phyloP scores from a whole-genome alignment of 2,888 invertebrate species.

The Pyrgus malvae region DNA sequence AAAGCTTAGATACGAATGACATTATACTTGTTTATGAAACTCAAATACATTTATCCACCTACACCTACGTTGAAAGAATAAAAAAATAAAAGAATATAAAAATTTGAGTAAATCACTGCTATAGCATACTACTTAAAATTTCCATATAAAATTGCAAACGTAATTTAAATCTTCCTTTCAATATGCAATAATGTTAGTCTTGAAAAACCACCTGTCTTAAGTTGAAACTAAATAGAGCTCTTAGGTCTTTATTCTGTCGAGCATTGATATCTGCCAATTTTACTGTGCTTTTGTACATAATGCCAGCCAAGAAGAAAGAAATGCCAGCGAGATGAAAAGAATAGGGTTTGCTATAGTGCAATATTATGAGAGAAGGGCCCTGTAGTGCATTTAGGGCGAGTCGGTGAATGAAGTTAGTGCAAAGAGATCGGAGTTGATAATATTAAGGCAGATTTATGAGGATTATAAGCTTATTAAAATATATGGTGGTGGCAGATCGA shows the following conservation, averaged over 20 bases:
- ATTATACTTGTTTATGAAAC: no score
- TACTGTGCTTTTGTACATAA: conserved; percentile 56
- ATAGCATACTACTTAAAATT: no score
- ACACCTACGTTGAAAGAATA: no score
- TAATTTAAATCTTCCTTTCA: conserved; percentile 37
- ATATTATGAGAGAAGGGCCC: conserved; percentile 56
- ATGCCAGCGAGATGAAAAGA: conserved; percentile 73
- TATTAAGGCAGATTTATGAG: no score
- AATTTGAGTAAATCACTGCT: no score
- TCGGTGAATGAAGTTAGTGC: conserved; percentile 30
- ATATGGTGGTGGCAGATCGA: no score
- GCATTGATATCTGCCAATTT: conserved; percentile 64
- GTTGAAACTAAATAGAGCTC: conserved; percentile 54
- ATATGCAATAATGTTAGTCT: conserved; percentile 49
- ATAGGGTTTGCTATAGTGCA: conserved; percentile 57
- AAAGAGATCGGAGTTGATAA: neutral
- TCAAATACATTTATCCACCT: no score
- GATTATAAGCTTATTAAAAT: no score
- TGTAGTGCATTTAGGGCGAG: conserved; percentile 40
- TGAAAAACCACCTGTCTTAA: conserved; percentile 53
- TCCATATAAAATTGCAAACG: conserved; percentile 15
- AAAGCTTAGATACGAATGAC: no score
- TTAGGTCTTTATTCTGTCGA: conserved; percentile 56
- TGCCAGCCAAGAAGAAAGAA: conserved; percentile 72
- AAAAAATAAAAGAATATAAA: no score